Evolutionary conservation across 2,888 invertebrate genomes (phyloP), one percentile per base, ranked within the genome.

Genomic region (Drosophila picticornis): DNA sequence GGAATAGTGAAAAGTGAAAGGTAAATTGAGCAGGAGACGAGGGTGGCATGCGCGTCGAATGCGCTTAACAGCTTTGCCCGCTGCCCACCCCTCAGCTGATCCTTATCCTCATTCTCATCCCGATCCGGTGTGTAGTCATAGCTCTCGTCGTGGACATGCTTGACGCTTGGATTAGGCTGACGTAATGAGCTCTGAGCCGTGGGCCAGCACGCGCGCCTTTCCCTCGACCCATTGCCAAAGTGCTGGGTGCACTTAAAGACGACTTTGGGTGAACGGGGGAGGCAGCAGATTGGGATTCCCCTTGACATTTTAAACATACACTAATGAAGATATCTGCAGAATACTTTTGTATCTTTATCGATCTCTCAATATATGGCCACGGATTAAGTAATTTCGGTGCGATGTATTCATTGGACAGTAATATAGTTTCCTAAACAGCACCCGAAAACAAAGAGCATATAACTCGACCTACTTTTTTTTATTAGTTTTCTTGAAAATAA

Each of bases 11-110:
- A 25, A 36, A 38, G 56, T 38, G 38, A 51, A 53, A 53, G 55
- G 16, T 46, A 50, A 63, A 48, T 31, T 43, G 55, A 59, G 22
- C 34, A 57, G 60, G 60, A 66, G 72, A 63, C 59, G 62, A 62
- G 66, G 76, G 79, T 68, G 74, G 80, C 87, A 88, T 83, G 88
- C 88, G 88, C 83, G 63, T 61, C 86, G 72, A 88, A 87, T 84
- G 81, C 61, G 86, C 86, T 86, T 88, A 88, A 76, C 88, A 85
- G 86, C 85, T 84, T 83, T 83, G 65, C 72, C 53, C 72, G 38
- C 52, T 38, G 22, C 46, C 34, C 46, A 61, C 56, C 25, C 36
- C 48, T 29, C 50, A n/a, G 6, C 29, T 13, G 31, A 52, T 5
- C 31, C 25, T 22, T 52, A 46, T 61, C 62, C 59, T 74, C 43